A percentile compares a stretch with the other conserved stretches of the same genome.
Conservation (phyloP, 2,113 vertebrate species). For the human region DNA sequence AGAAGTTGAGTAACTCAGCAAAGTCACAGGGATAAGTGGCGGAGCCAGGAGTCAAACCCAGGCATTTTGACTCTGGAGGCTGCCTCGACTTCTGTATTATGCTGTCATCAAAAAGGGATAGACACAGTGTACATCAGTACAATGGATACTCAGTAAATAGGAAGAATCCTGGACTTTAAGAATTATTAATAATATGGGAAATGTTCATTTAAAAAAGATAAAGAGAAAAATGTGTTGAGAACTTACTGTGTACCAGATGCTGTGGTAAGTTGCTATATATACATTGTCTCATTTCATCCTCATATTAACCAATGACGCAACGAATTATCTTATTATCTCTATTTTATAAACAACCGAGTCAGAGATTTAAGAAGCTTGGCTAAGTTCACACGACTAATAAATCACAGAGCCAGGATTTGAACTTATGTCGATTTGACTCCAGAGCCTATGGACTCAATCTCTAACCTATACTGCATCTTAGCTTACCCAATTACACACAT, state of each 20-base stretch:
- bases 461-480: background rate
- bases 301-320: background rate
- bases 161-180: background rate
- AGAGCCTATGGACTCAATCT: background rate
- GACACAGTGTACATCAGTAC: background rate
- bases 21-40: background rate
- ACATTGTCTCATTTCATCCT: background rate
- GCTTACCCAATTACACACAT: background rate
- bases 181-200: background rate
- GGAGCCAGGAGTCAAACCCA: background rate
- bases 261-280: background rate
- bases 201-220: background rate
- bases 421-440: background rate
- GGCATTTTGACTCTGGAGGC: background rate
- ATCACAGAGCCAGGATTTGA: background rate
- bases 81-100: background rate
- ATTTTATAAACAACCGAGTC: background rate
- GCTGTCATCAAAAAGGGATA: background rate
- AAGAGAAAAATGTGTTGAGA: background rate
- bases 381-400: background rate
- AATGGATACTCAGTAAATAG: background rate
- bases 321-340: background rate
- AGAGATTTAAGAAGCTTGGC: background rate
- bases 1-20: background rate
- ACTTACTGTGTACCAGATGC: background rate